Percentiles rank a stretch among this genome's conserved stretches.
phyloP scores from a whole-genome alignment of 2,888 invertebrate species.

The Aphidius colemani region DNA sequence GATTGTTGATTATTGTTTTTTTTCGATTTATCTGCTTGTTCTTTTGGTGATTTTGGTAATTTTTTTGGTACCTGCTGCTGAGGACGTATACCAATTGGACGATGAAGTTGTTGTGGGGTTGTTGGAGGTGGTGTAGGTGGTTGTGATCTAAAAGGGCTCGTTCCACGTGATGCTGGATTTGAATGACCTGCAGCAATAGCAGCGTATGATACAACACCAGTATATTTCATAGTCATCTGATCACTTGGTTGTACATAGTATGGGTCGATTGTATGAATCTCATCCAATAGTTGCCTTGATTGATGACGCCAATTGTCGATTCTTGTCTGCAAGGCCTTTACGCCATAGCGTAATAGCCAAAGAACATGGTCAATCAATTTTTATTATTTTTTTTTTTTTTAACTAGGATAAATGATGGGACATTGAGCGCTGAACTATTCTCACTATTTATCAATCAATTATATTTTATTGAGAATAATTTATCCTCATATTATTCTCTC shows the following conservation, averaged over 20 bases:
- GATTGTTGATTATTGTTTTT: not conserved
- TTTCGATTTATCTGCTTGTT: not conserved
- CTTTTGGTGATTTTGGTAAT: not conserved
- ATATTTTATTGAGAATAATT: too few relatives aligned
- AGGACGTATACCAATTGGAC: slow-evolving; percentile 45
- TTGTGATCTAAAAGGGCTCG: slow-evolving; percentile 50
- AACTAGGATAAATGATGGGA: not conserved
- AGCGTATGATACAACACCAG: slow-evolving; percentile 63
- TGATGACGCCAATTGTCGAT: slow-evolving; percentile 72
- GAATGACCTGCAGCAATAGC: slow-evolving; percentile 72
- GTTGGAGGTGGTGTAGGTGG: slow-evolving; percentile 40
- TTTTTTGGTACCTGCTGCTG: slow-evolving; percentile 47
- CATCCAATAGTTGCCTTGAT: slow-evolving; percentile 73
- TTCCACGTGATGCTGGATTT: slow-evolving; percentile 52
- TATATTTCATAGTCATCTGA: slow-evolving; percentile 61
- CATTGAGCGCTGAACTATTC: not conserved
- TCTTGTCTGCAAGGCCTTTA: slow-evolving; percentile 69
- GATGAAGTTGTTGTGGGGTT: slow-evolving; percentile 37
- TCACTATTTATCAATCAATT: too few relatives aligned
- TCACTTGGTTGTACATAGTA: slow-evolving; percentile 67
- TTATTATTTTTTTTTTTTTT: slow-evolving; percentile 9
- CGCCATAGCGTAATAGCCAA: slow-evolving; percentile 60
- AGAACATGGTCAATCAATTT: slow-evolving; percentile 51
- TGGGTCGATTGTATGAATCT: slow-evolving; percentile 78
- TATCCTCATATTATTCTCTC: too few relatives aligned